Percentiles rank a stretch among this genome's conserved stretches.
phyloP scores from a whole-genome alignment of 2,797 vertebrate species.

The Loriculus beryllinus region DNA sequence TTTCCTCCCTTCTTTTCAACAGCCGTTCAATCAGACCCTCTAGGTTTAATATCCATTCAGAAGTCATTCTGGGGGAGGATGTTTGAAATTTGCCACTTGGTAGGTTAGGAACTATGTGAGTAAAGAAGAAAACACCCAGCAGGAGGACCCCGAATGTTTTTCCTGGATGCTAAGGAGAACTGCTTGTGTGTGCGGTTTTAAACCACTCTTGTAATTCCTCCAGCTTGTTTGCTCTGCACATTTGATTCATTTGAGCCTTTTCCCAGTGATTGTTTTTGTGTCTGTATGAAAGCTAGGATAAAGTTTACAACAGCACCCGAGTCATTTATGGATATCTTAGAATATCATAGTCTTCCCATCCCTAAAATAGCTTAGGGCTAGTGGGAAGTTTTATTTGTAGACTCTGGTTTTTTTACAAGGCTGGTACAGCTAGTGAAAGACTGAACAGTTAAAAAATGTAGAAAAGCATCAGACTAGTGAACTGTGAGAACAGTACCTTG shows the following conservation, averaged over 20 bases:
- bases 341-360: neutral
- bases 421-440: neutral
- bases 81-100: neutral
- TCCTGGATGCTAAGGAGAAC: neutral
- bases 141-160: neutral
- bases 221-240: neutral
- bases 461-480: neutral
- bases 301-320: neutral
- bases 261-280: neutral
- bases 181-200: neutral
- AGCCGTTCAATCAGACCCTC: neutral
- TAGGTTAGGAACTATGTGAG: neutral
- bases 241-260: neutral
- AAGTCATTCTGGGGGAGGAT: neutral
- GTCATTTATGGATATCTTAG: neutral
- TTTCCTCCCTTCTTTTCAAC: neutral
- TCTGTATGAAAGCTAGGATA: neutral
- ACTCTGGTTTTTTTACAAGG: neutral
- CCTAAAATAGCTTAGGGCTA: neutral
- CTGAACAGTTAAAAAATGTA: neutral
- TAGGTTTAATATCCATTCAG: neutral
- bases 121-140: accelerated
- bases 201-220: neutral
- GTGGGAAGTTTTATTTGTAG: neutral
- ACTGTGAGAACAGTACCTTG: neutral